Percentiles rank a stretch among this genome's conserved stretches.
These are phyloP conservation scores for Plagiodera versicolora DNA, from an alignment of 2,888 invertebrate species.

Conservation along the genomic window DNA sequence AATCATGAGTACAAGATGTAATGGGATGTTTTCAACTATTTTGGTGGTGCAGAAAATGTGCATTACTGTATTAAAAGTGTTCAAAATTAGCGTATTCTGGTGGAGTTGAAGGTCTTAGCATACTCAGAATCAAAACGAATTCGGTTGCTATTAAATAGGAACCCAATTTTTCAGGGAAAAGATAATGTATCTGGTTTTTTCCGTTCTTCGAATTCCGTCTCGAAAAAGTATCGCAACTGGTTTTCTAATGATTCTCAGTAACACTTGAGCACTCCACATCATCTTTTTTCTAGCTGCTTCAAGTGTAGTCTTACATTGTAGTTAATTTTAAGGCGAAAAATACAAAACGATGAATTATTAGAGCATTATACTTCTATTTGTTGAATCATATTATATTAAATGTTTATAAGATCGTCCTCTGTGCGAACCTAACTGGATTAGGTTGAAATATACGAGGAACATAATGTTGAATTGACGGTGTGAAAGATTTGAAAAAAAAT, in stretches of 20 bases:
- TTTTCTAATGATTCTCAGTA: no score
- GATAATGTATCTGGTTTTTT: not conserved
- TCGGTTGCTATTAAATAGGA: conserved; percentile 3
- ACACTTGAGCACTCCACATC: not conserved
- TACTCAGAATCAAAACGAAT: not conserved
- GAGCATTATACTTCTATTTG: conserved; percentile 13
- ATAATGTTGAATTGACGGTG: not conserved
- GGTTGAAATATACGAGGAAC: conserved; percentile 5
- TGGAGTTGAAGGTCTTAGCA: not conserved
- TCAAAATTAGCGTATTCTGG: conserved; percentile 10
- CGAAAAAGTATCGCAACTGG: not conserved
- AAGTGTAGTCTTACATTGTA: conserved; percentile 19
- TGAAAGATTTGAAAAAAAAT: not conserved
- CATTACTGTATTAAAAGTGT: not conserved
- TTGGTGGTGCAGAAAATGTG: no score
- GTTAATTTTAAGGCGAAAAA: conserved; percentile 22
- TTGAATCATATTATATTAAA: conserved; percentile 19
- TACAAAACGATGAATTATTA: conserved; percentile 6
- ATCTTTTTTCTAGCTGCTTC: conserved; percentile 5
- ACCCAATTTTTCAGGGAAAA: not conserved
- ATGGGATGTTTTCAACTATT: no score
- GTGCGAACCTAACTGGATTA: conserved; percentile 21
- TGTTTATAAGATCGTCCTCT: conserved; percentile 7
- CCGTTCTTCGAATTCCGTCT: no score
- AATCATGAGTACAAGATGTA: no score